These are phyloP conservation scores for Tridacna crocea DNA, from an alignment of 2,888 invertebrate species.

Conservation along the genomic window DNA sequence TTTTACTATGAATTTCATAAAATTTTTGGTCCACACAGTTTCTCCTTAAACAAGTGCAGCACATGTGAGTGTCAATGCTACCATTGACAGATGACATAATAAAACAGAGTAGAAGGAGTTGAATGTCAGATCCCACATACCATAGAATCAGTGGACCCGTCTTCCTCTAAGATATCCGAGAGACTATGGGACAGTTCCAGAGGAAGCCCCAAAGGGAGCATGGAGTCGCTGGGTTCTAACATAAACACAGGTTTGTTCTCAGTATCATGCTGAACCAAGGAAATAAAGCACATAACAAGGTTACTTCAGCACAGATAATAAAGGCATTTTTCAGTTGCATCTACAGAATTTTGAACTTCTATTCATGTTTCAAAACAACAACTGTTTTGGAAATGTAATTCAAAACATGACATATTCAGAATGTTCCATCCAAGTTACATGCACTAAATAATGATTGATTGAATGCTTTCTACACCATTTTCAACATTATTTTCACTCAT, in stretches of 20 bases:
- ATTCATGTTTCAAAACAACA: background rate
- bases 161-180: conserved; percentile 80
- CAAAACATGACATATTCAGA: too few relatives aligned
- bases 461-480: too few relatives aligned
- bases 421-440: too few relatives aligned
- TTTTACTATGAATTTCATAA: too few relatives aligned
- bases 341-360: background rate
- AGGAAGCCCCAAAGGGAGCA: conserved; percentile 61
- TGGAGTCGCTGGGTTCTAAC: conserved; percentile 77
- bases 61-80: too few relatives aligned
- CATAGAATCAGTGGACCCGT: conserved; percentile 77
- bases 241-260: conserved; percentile 81
- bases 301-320: conserved; percentile 16
- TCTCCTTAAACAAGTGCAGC: too few relatives aligned
- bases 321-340: background rate
- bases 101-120: background rate
- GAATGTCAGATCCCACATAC: conserved; percentile 66
- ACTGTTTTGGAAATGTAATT: too few relatives aligned
- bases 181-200: conserved; percentile 76
- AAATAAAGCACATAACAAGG: conserved; percentile 46
- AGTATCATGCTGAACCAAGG: conserved; percentile 73
- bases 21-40: too few relatives aligned
- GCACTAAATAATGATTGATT: too few relatives aligned
- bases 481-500: too few relatives aligned
- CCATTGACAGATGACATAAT: too few relatives aligned